Base-by-base conservation (phyloP, 2,888 invertebrate genomes). In the Drosophila quasianomalipes region DNA sequence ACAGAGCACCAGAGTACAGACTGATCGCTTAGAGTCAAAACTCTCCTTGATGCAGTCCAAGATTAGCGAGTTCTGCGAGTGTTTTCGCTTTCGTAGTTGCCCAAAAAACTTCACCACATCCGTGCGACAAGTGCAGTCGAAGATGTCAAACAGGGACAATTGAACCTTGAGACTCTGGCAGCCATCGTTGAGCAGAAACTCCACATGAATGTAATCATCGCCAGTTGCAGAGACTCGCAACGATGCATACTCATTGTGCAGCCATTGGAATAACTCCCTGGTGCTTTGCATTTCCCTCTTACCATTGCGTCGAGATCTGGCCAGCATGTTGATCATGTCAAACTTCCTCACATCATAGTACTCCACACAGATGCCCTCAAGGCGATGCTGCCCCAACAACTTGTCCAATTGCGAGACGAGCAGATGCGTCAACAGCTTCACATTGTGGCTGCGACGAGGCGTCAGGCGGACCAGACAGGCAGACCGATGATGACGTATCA, bases 291-390 rank as follows among this genome's bases (percentile, higher is more conserved):
- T 67, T 10, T 47, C 33, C 0, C 81, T 70, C 0, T 57, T 72
- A 41, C 49, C 39, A 5, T n/a, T 35, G 0, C 70, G 78, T 33
- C 60, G 57, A 2, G 37, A 31, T 6, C 16, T 22, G 10, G 31
- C 69, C 28, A 91, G 52, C 77, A 91, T 74, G 35, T 90, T 91
- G 7, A 87, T 54, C 80, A 91, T 82, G n/a, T 91, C 91, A 33
- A 90, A 91, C 52, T 91, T 91, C 5, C 87, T 84, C 53, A 91
- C 73, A 70, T 91, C 91, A 33, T 76, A 85, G 59, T 89, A 91
- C 55, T 91, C 90, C n/a, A 91, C 65, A 53, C 73, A 74, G 28
- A 91, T 81, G 31, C 33, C 44, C 4, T 68, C 61, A 0, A 91
- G 49, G 9, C 75, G 83, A 28, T 59, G 80, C 0, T 76, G 47